Base-by-base conservation (phyloP, 2,888 invertebrate genomes). In the Netelia fuscicornis region DNA sequence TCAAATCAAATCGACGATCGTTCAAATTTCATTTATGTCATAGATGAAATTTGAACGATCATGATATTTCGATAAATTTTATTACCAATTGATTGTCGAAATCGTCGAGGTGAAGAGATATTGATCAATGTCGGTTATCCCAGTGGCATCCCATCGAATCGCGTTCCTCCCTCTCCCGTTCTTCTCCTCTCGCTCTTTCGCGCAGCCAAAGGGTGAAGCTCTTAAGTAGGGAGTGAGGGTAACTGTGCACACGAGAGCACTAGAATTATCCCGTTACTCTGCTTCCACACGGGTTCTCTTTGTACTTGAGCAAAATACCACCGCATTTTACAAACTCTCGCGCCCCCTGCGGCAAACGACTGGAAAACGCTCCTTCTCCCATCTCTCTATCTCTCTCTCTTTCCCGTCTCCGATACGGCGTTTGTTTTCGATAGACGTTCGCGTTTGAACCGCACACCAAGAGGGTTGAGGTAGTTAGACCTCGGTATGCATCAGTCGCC, bases 391-490 rank as follows among this genome's bases (percentile, higher is more conserved):
- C 44, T 56, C 37, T 56, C 71, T 54, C 23, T 37, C 54, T n/a
- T 10, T 17, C 52, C n/a, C 6, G 30, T 42, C 8, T 48, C 54
- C 20, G 48, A 68, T 52, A n/a, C 30, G 25, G 30, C 65, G 72
- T 65, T 64, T 72, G 72, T 80, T 80, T 80, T 80, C 72, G 64
- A 80, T 65, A 80, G 44, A 72, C 70, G n/a, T 52, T 62, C 30
- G 23, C 13, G 23, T n/a, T 58, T 11, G 30, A 52, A 10, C 62
- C n/a, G 17, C 52, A 5, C 17, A 5, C 17, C n/a, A 30, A 11
- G 13, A 56, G 72, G 56, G 42, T 71, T 78, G 30, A 72, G 71
- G 72, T 72, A 65, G 72, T 80, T 72, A 72, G 71, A 72, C 64
- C 9, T 54, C 23, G 37, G 64, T 54, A n/a, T 71, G 44, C 58